These are phyloP conservation scores for Sarcophaga rosellei DNA, from an alignment of 2,888 invertebrate species.

Conservation along the genomic window DNA sequence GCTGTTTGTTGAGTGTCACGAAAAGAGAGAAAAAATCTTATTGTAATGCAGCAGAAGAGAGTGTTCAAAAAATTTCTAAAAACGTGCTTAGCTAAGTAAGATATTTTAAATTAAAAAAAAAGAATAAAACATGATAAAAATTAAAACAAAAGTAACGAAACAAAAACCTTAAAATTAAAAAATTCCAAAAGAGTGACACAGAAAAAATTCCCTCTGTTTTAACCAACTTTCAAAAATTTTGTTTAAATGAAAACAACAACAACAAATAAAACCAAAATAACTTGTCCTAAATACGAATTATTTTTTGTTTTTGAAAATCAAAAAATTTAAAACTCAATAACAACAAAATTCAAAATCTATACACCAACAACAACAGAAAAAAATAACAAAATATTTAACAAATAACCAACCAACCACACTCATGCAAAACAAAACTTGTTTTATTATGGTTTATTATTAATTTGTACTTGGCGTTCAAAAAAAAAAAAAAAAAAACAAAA, in stretches of 20 bases:
- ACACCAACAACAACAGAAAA: constrained; percentile 20
- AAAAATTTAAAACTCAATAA: constrained; percentile 11
- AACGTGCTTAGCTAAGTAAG: neutral
- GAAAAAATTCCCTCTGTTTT: neutral
- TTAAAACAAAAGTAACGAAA: neutral
- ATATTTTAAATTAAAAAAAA: neutral
- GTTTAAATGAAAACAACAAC: neutral
- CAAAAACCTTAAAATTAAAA: constrained; percentile 25
- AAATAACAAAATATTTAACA: constrained; percentile 18
- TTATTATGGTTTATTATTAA: constrained; percentile 39
- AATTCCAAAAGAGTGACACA: neutral
- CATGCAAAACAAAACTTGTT: constrained; percentile 53
- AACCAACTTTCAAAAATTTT: neutral
- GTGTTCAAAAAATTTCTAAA: no score
- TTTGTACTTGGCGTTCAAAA: constrained; percentile 22
- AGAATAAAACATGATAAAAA: neutral
- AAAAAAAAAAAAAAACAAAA: neutral
- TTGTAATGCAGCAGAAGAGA: no score
- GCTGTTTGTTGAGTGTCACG: no score
- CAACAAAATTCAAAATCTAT: constrained; percentile 1
- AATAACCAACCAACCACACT: neutral
- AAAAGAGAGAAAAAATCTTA: no score
- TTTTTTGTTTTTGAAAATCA: neutral
- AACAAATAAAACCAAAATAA: constrained; percentile 12
- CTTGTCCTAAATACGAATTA: constrained; percentile 64